Conservation (phyloP, 1,140 invertebrate species). For the Drosophila ananassae region DNA sequence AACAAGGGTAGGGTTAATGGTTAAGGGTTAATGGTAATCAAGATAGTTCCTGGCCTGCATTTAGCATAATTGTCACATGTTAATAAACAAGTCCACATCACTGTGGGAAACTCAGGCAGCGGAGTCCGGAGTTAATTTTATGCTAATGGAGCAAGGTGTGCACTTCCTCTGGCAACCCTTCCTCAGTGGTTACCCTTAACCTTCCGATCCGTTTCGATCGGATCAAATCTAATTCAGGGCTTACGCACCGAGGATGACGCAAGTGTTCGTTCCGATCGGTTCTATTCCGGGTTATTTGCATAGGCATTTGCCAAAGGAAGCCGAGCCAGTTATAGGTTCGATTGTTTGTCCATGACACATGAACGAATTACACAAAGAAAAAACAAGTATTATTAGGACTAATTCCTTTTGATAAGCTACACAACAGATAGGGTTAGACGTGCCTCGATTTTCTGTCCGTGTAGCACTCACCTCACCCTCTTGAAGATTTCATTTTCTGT, state of each 20-base stretch:
- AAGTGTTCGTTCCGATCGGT: conserved; percentile 53
- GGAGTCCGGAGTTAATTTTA: conserved; percentile 55
- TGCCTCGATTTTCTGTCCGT: neutral
- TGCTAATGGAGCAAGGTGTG: conserved; percentile 77
- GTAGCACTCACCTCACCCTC: conserved; percentile 15
- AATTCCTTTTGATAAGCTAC: neutral
- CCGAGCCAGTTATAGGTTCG: conserved; percentile 52
- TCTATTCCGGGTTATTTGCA: conserved; percentile 48
- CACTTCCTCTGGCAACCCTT: conserved; percentile 68
- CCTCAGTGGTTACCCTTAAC: neutral
- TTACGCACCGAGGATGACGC: conserved; percentile 62
- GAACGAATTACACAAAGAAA: conserved; percentile 1
- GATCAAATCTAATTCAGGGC: conserved; percentile 39
- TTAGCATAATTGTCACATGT: conserved; percentile 77
- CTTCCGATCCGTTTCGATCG: neutral
- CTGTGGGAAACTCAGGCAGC: conserved; percentile 51
- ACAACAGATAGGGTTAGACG: neutral
- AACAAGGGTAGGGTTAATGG: conserved; percentile 20
- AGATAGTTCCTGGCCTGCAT: conserved; percentile 35
- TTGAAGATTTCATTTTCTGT: conserved; percentile 21
- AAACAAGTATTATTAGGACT: conserved; percentile 1
- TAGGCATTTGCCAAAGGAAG: conserved; percentile 63
- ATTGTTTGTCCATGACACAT: conserved; percentile 52
- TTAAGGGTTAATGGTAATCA: conserved; percentile 34
- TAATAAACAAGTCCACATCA: conserved; percentile 64